Evolutionary conservation across 2,888 invertebrate genomes (phyloP).

Genomic region (Papilio gigon): DNA sequence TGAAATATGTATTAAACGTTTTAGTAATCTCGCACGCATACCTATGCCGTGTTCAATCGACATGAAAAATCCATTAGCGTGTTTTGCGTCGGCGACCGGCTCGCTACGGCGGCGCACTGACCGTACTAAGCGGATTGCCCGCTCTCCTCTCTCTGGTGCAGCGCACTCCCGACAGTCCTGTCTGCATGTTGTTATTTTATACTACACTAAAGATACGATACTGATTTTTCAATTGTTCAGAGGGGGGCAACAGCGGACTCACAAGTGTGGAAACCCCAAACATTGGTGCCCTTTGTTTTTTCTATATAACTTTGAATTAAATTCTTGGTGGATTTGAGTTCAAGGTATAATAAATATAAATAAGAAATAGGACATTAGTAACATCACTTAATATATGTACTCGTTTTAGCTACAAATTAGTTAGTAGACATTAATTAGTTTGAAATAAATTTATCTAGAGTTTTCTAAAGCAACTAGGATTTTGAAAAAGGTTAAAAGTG

Average conservation of each 20-base stretch:
- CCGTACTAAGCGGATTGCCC: conserved; percentile 80
- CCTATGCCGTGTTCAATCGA: conserved; percentile 72
- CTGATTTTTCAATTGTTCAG: background rate
- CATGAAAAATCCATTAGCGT: conserved; percentile 78
- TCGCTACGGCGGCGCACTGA: conserved; percentile 71
- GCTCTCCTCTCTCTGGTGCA: conserved; percentile 52
- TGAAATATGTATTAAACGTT: conserved; percentile 52
- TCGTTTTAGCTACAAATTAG: too few relatives aligned
- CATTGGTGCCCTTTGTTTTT: too few relatives aligned
- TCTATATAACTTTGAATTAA: too few relatives aligned
- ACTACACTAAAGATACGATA: conserved; percentile 11
- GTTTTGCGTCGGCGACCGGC: conserved; percentile 65
- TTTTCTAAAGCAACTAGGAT: background rate
- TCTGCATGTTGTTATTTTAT: conserved; percentile 25
- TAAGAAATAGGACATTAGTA: too few relatives aligned
- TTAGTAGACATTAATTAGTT: background rate
- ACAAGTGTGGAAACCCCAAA: background rate
- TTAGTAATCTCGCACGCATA: conserved; percentile 62
- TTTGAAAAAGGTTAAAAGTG: background rate
- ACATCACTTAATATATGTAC: too few relatives aligned
- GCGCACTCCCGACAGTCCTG: conserved; percentile 19
- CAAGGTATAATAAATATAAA: too few relatives aligned
- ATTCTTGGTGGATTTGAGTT: too few relatives aligned
- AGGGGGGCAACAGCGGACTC: background rate
- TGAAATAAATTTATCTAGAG: background rate